Evolutionary conservation across 1,140 invertebrate genomes (phyloP), one percentile per base, ranked within the genome.

Genomic region (Drosophila serrata): DNA sequence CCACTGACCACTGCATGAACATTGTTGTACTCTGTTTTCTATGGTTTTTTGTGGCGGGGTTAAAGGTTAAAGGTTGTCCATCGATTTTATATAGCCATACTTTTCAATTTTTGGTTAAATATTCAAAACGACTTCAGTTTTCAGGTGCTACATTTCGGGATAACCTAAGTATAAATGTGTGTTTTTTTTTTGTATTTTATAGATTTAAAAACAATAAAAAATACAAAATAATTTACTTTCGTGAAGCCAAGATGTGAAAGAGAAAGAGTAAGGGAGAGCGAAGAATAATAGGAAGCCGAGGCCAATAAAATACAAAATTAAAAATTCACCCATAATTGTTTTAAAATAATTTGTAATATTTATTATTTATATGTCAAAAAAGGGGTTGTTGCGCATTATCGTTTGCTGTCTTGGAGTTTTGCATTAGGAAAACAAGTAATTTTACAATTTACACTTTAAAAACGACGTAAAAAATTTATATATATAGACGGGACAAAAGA

Each of bases 361-460:
- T 88, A 62, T 87, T 88, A 74, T 87, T 59, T 88, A 80, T 84
- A 39, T n/a, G n/a, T 87, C 72, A 88, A 88, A 87, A 87, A 78
- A 65, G 55, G 17, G 19, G 12, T 81, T 62, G 12, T 79, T 60
- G 75, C 79, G 79, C 76, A 79, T 79, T 77, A 70, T 49, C 58
- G 63, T 87, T 79, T 74, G 61, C 27, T 84, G 73, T 67, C 79
- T 87, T 75, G 72, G 65, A 68, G 75, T 87, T 79, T 76, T 88
- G 64, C 68, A 57, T 88, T 81, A 90, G 73, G 82, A 82, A 81
- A 88, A 88, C 74, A 90, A 75, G 56, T 88, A 90, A 90, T 90
- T 90, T 73, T 85, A 90, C 85, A 90, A 90, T 90, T 90, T 90
- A 90, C 81, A 90, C 70, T 85, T 78, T 87, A 88, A 75, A 88